These are phyloP conservation scores for Phaetusa simplex DNA, from an alignment of 2,113 vertebrate species.

Conservation along the genomic window DNA sequence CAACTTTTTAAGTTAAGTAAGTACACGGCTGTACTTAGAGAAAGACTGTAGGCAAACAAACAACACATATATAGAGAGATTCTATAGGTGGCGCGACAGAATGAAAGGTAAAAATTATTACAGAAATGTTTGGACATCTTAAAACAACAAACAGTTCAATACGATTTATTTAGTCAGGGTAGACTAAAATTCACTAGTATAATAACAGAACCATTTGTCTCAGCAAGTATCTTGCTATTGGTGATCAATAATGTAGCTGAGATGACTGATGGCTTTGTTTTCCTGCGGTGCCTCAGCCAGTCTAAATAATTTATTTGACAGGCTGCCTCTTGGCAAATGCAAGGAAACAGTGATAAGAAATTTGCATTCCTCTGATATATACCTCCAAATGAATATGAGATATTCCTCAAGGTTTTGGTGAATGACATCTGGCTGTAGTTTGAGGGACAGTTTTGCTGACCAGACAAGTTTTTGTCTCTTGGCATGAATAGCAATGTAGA, in stretches of 20 bases:
- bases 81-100: neutral
- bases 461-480: neutral
- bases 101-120: slow-evolving; percentile 45
- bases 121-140: slow-evolving; percentile 60
- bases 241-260: slow-evolving; percentile 78
- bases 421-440: neutral
- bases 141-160: slow-evolving; percentile 69
- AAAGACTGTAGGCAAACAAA: neutral
- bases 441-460: slow-evolving; percentile 18
- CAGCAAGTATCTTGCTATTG: slow-evolving; percentile 80
- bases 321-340: slow-evolving; percentile 69
- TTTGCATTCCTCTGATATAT: slow-evolving; percentile 52
- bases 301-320: slow-evolving; percentile 80
- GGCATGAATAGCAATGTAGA: neutral
- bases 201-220: slow-evolving; percentile 79
- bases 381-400: neutral
- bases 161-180: slow-evolving; percentile 73
- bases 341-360: slow-evolving; percentile 62
- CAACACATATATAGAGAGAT: neutral
- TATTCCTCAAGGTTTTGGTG: slow-evolving; percentile 15
- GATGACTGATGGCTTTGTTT: slow-evolving; percentile 80
- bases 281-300: slow-evolving; percentile 57
- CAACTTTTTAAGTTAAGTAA: neutral
- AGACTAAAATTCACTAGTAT: slow-evolving; percentile 71
- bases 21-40: neutral